A percentile compares a stretch with the other conserved stretches of the same genome.
Conservation (phyloP, 1,140 invertebrate species). For the Thrips palmi region DNA sequence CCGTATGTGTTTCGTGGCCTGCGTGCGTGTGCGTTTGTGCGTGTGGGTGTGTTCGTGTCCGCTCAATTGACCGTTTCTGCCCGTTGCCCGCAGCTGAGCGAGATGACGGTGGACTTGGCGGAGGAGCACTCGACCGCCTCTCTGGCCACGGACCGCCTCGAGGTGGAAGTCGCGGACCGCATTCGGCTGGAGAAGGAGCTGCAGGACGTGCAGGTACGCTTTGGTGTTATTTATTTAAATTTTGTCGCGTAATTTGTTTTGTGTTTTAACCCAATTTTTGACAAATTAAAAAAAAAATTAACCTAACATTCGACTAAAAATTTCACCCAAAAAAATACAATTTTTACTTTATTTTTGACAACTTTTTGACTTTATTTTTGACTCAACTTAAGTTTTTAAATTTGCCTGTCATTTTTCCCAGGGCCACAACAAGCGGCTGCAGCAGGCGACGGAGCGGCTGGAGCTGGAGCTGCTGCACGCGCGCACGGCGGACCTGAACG, state of each 20-base stretch:
- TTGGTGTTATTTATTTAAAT: neutral
- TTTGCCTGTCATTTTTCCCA: no score
- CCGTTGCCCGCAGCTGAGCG: no score
- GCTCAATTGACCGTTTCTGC: no score
- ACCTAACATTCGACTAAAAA: no score
- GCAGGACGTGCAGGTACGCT: slow-evolving; percentile 44
- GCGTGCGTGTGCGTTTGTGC: no score
- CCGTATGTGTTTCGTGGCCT: no score
- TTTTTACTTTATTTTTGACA: neutral
- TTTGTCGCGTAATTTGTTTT: neutral
- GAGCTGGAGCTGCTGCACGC: slow-evolving; percentile 74
- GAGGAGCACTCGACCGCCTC: slow-evolving; percentile 81
- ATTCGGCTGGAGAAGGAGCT: slow-evolving; percentile 68
- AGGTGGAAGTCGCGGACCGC: slow-evolving; percentile 64
- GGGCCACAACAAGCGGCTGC: slow-evolving; percentile 49
- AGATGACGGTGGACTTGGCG: slow-evolving; percentile 74
- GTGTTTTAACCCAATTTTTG: no score
- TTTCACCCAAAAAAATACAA: neutral
- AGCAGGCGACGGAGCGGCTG: slow-evolving; percentile 58
- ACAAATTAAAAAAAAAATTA: no score
- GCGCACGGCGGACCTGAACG: slow-evolving; percentile 45
- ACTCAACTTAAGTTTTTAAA: no score
- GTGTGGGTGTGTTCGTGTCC: no score
- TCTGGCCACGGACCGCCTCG: slow-evolving; percentile 70
- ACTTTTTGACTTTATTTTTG: no score